Percentiles rank a stretch among this genome's conserved stretches.
Conservation (phyloP, 1,140 invertebrate genomes). For the Drosophila busckii region DNA sequence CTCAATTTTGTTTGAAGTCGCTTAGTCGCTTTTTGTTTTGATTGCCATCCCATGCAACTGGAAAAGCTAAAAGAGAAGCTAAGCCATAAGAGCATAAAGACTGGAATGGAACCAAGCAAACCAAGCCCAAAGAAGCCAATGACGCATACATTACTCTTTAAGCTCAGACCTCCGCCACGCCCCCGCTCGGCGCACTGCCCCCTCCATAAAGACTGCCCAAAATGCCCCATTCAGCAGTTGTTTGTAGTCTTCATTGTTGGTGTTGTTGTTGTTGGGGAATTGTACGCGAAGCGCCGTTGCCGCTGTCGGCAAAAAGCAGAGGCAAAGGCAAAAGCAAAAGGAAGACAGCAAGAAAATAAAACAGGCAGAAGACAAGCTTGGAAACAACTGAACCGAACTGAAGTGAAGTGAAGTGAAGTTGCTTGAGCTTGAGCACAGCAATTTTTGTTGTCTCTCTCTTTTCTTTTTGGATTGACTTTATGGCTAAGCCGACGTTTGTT, state of each 20-base stretch:
- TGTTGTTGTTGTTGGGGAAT: constrained; percentile 38
- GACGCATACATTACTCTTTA: constrained; percentile 33
- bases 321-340: constrained; percentile 39
- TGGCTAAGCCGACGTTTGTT: no score
- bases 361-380: constrained; percentile 18
- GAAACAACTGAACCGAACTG: neutral
- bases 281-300: constrained; percentile 72
- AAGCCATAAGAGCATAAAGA: neutral
- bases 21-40: constrained; percentile 34
- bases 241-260: constrained; percentile 11
- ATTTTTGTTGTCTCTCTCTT: constrained; percentile 3
- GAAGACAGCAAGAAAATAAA: constrained; percentile 13
- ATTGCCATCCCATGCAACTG: constrained; percentile 36
- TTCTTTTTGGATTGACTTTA: no score
- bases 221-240: constrained; percentile 57
- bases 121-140: constrained; percentile 37
- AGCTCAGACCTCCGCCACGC: neutral
- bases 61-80: constrained; percentile 18
- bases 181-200: constrained; percentile 1
- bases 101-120: constrained; percentile 12
- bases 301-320: constrained; percentile 54
- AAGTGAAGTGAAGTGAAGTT: neutral
- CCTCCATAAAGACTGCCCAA: constrained; percentile 20
- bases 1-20: constrained; percentile 14
- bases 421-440: constrained; percentile 18